Conservation (phyloP, 2,797 vertebrate species). For the Antennarius maculatus region DNA sequence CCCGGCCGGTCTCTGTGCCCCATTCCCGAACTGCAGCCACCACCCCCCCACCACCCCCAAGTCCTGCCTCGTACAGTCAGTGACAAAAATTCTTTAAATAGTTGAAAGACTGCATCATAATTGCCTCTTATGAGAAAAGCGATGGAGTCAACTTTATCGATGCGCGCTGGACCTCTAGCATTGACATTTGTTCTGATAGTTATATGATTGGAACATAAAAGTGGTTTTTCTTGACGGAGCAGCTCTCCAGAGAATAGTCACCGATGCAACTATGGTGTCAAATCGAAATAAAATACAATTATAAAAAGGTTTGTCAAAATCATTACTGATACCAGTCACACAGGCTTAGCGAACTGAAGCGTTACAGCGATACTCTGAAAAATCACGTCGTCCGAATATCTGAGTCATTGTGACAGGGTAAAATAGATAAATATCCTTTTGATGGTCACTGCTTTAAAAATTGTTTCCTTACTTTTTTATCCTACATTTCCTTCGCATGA, state of each 20-base stretch:
- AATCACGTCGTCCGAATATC: too few species aligned
- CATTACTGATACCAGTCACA: background rate
- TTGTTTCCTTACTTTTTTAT: background rate
- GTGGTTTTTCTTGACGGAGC: conserved; percentile 3
- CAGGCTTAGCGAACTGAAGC: too few species aligned
- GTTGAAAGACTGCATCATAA: background rate
- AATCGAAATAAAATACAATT: background rate
- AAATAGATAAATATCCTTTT: fast-evolving
- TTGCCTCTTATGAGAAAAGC: background rate
- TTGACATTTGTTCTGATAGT: conserved; percentile 8
- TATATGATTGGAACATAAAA: background rate
- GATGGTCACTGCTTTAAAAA: background rate
- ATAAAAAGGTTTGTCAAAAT: background rate
- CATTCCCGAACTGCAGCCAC: background rate
- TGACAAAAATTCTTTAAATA: background rate
- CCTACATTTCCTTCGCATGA: background rate
- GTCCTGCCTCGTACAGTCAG: background rate
- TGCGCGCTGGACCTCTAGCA: background rate
- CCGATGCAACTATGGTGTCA: conserved; percentile 16
- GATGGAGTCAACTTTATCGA: background rate
- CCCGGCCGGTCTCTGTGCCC: background rate
- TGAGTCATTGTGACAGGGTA: background rate
- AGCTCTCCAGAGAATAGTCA: conserved; percentile 3
- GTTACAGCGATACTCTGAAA: background rate
- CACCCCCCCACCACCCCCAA: background rate